Evolutionary conservation across 2,888 invertebrate species (phyloP), one percentile per base, ranked within the genome.

Genomic region (Ichneumoninae sp.): DNA sequence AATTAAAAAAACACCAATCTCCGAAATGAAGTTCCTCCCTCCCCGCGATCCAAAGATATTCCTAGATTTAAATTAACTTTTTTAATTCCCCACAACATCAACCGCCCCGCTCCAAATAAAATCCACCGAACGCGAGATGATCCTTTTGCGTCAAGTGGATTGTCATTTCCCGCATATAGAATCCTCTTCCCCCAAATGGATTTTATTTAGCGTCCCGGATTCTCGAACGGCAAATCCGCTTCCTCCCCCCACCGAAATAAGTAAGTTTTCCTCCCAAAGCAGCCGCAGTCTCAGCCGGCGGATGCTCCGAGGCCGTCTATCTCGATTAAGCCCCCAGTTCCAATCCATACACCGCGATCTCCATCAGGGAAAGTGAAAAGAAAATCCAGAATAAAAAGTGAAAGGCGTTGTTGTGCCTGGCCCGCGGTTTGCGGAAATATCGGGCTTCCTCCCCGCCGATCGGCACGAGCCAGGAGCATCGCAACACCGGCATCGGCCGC

Each of bases 301-400:
- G 26, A 26, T 4, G 57, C 3, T 57, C 13, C 57, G 22, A 65
- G 13, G 62, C 33, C 62, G 36, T 22, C 13, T 36, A 62, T 19
- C 5, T 75, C 65, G 65, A 65, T 65, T 54, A 74, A 47, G 8
- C 40, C 16, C 62, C 44, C 71, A 22, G 22, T 30, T 30, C 19
- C 16, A 22, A 36, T 30, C 60, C 60, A 60, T 30, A 69, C 47
- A 3, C 4, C 26, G 33, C 50, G 26, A 68, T 71, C 47, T 75
- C 19, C 47, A 26, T 40, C 50, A 33, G 30, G 75, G 72, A 69
- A 76, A 80, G 76, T 79, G 82, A 82, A 82, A 84, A 82, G 75
- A 84, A 84, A 82, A 82, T 82, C 79, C 76, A 79, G 84, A 84
- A 79, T 76, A 76, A 82, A 82, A 84, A 84, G 84, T 71, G 84